Evolutionary conservation across 2,113 vertebrate genomes (phyloP).

Genomic region (Octodon degus): DNA sequence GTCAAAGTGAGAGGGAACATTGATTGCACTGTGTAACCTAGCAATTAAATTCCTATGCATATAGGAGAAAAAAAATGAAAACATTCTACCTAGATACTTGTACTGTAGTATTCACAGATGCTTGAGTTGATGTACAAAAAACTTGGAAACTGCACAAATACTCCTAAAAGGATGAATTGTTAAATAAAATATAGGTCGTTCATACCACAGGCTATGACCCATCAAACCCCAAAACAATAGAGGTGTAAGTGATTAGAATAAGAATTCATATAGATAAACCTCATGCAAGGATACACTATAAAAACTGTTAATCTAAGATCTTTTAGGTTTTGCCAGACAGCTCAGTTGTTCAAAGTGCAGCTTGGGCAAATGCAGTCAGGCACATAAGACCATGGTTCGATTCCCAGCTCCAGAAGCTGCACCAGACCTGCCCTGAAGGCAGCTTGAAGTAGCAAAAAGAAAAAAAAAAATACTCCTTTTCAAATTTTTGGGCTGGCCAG

Average conservation of each 20-base stretch:
- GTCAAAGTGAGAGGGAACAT: background rate
- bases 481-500: no score
- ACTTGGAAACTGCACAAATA: background rate
- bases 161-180: background rate
- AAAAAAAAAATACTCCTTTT: no score
- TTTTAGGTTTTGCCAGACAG: no score
- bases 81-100: background rate
- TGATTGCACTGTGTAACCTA: background rate
- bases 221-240: background rate
- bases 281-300: background rate
- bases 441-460: no score
- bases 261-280: background rate
- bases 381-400: no score
- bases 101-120: background rate
- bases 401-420: no score
- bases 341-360: no score
- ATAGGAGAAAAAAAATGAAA: background rate
- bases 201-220: background rate
- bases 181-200: background rate
- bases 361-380: no score
- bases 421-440: no score
- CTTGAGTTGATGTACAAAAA: background rate
- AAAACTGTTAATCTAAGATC: background rate
- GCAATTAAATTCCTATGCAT: background rate
- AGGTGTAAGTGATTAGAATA: background rate